Conservation (phyloP, 2,888 invertebrate species). For the Protodeltote pygarga region DNA sequence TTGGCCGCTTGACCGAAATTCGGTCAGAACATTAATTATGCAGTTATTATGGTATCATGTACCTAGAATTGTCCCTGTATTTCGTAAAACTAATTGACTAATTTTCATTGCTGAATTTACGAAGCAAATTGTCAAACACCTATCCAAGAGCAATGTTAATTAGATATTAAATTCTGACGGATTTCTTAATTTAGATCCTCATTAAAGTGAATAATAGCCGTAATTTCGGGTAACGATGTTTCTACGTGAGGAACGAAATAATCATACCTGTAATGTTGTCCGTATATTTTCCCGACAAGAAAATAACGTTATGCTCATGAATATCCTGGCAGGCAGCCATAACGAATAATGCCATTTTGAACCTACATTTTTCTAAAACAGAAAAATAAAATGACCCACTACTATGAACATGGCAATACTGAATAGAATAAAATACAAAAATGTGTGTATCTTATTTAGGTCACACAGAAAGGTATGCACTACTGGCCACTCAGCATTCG, state of each 20-base stretch:
- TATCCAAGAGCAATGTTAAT: slow-evolving; percentile 38
- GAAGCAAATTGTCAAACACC: no score
- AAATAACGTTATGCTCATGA: slow-evolving; percentile 19
- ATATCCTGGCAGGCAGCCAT: slow-evolving; percentile 41
- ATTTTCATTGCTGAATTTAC: no score
- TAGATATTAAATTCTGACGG: slow-evolving; percentile 27
- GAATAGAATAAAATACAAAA: slow-evolving; percentile 1
- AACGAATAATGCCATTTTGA: slow-evolving; percentile 32
- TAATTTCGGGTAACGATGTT: slow-evolving; percentile 31
- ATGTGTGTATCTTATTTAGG: slow-evolving; percentile 5
- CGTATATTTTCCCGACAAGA: slow-evolving; percentile 26
- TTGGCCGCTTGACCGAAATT: no score
- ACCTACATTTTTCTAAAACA: slow-evolving; percentile 17
- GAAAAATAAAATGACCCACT: no score
- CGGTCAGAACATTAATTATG: no score
- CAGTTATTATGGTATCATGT: no score
- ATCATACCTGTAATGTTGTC: slow-evolving; percentile 35
- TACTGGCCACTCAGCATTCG: slow-evolving; percentile 5
- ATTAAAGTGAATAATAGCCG: slow-evolving; percentile 30
- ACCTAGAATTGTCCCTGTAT: no score
- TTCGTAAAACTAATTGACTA: no score
- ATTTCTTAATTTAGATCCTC: slow-evolving; percentile 25
- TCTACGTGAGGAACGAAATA: slow-evolving; percentile 29
- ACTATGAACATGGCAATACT: background rate
- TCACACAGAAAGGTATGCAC: slow-evolving; percentile 1